Evolutionary conservation across 2,797 vertebrate species (phyloP).

Genomic region (Alcedo quadribrachys): DNA sequence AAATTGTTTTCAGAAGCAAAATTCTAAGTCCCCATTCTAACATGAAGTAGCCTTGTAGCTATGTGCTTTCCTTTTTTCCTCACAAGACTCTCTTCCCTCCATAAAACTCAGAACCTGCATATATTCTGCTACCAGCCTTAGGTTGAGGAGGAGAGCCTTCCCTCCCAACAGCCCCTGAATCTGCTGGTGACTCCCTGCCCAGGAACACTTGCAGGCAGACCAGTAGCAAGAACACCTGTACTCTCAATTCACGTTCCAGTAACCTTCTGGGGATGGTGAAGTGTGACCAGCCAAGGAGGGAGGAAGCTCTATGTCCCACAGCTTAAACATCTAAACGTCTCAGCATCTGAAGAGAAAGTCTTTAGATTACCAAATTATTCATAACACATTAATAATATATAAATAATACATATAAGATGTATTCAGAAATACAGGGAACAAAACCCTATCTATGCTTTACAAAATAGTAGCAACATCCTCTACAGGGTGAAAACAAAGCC

Average conservation of each 20-base stretch:
- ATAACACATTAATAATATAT: neutral
- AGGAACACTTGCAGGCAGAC: neutral
- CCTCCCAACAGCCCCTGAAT: rapidly evolving
- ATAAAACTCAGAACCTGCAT: neutral
- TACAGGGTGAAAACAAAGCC: neutral
- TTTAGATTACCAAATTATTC: neutral
- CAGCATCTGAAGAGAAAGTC: neutral
- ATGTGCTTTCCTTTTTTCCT: neutral
- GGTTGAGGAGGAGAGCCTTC: neutral
- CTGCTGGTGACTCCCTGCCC: neutral
- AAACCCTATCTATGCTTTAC: neutral
- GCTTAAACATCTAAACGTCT: neutral
- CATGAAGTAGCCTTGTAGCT: neutral
- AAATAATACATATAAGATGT: too few relatives aligned
- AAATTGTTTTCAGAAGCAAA: neutral
- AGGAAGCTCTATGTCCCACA: neutral
- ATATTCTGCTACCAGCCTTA: neutral
- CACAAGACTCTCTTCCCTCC: neutral
- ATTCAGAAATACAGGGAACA: neutral
- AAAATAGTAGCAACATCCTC: neutral
- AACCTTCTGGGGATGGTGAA: neutral
- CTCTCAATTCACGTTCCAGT: neutral
- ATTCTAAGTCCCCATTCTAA: neutral
- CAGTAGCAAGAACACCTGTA: neutral
- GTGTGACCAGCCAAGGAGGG: neutral